Conservation (phyloP, 2,113 vertebrate genomes). For the Trachemys scripta region DNA sequence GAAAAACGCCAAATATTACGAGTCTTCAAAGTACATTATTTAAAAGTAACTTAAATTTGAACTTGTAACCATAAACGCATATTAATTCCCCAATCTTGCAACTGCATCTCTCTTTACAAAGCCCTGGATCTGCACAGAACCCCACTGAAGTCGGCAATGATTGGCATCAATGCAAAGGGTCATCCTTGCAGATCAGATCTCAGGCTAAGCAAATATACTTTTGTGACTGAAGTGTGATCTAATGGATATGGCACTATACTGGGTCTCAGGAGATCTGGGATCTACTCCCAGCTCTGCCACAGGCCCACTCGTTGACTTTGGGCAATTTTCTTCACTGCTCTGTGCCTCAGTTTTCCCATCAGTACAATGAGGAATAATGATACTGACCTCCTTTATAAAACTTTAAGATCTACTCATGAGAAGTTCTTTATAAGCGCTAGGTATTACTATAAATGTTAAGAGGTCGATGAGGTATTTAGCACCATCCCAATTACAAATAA, state of each 20-base stretch:
- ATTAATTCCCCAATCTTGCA: background rate
- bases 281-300: background rate
- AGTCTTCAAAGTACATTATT: background rate
- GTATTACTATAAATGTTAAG: background rate
- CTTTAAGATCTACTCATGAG: background rate
- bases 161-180: background rate
- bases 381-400: background rate
- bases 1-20: background rate
- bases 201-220: background rate
- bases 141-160: background rate
- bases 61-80: background rate
- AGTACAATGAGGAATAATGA: background rate
- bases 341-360: background rate
- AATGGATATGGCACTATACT: background rate
- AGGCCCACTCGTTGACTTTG: background rate
- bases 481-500: background rate
- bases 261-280: background rate
- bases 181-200: background rate
- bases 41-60: background rate
- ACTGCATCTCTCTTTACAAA: background rate
- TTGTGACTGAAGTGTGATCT: background rate
- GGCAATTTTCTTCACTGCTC: background rate
- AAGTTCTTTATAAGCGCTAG: background rate
- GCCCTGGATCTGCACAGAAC: background rate
- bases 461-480: background rate